Base-by-base conservation (phyloP, 2,113 vertebrate species). In the Pogonocichla stellata region DNA sequence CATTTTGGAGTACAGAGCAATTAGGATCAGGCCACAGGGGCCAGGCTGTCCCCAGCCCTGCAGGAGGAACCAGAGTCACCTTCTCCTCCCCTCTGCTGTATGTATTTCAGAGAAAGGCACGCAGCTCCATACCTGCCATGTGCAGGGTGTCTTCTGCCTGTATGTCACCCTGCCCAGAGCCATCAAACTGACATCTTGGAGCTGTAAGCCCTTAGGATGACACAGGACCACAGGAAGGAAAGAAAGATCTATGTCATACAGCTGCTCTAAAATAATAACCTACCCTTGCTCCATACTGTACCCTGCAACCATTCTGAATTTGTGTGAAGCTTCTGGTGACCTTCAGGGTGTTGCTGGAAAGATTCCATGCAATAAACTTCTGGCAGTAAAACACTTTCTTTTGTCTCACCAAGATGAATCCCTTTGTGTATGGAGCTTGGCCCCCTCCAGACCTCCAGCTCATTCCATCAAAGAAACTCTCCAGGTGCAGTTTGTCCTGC, bases 1-100 rank as follows among this genome's bases (percentile, higher is more conserved):
- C 2, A 0, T 2, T 75, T 43, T 77, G 50, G 40, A 80, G 42
- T 34, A n/a, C 2, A 4, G 79, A 43, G 15, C 0, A 0, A 26
- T 36, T 8, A 56, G 50, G 31, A 53, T 61, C 36, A 50, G 36
- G 14, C 23, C 53, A 60, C 1, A 1, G 36, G 36, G 15, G 9
- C 19, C 71, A 71, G 73, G 36, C 17, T 86, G 24, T 31, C 17
- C 8, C 4, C 61, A 56, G 43, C 8, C 36, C 48, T n/a, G 5
- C 3, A 71, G n/a, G 19, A 70, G 79, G 24, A 4, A 28, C 26
- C 31, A 56, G 19, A 56, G 53, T 33, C 36, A 29, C n/a, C 2
- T 5, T 70, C 25, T 50, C 25, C 9, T 66, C 19, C n/a, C 19
- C 31, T 80, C 73, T 57, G 45, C 45, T 79, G 58, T 20, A 24